Evolutionary conservation across 2,113 vertebrate species (phyloP).

Genomic region (Amia ocellicauda): DNA sequence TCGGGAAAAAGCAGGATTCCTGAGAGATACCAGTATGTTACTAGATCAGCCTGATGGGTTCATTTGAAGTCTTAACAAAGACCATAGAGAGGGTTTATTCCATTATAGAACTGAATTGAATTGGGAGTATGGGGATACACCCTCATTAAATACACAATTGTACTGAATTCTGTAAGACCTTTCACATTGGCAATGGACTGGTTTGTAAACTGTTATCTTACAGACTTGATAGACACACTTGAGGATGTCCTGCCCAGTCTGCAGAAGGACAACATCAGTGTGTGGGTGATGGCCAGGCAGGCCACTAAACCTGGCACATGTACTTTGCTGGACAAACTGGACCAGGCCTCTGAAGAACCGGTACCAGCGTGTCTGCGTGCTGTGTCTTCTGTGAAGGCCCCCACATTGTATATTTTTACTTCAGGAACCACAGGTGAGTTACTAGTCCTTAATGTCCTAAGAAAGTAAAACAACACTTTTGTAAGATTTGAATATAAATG

Average conservation of each 20-base stretch:
- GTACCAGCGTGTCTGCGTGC: slow-evolving; percentile 35
- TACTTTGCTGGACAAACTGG: slow-evolving; percentile 71
- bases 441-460: background rate
- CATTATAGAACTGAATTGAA: too few species aligned
- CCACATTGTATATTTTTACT: slow-evolving; percentile 85
- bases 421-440: slow-evolving; percentile 90
- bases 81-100: too few species aligned
- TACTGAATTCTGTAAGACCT: too few species aligned
- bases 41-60: too few species aligned
- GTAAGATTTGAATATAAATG: background rate
- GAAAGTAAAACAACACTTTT: background rate
- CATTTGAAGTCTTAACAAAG: too few species aligned
- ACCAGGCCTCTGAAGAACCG: slow-evolving; percentile 56
- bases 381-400: slow-evolving; percentile 59
- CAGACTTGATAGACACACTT: slow-evolving; percentile 70
- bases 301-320: slow-evolving; percentile 45
- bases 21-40: too few species aligned
- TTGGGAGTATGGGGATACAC: too few species aligned
- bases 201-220: slow-evolving; percentile 13
- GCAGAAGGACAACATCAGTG: slow-evolving; percentile 46
- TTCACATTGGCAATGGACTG: background rate
- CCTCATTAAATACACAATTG: too few species aligned
- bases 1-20: too few species aligned
- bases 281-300: slow-evolving; percentile 73
- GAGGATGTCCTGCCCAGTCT: slow-evolving; percentile 70